Evolutionary conservation across 2,888 invertebrate genomes (phyloP).

Genomic region (Limenitis camilla): DNA sequence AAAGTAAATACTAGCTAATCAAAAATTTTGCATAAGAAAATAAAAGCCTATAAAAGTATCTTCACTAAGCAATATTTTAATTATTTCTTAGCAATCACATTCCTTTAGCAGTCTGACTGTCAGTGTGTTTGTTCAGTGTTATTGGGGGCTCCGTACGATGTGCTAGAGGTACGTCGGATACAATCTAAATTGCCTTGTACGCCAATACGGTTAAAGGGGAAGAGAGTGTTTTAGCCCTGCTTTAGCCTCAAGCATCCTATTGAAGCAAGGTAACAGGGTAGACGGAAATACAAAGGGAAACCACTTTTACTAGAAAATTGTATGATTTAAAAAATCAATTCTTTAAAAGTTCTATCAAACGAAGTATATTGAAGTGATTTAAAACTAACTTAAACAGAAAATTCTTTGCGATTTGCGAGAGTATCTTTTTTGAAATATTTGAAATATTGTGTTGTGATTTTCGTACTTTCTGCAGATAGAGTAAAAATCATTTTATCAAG

Average conservation of each 20-base stretch:
- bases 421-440: too few species aligned
- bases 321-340: too few species aligned
- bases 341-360: neutral
- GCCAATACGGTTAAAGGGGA: conserved; percentile 7
- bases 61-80: neutral
- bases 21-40: neutral
- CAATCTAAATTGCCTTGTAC: conserved; percentile 21
- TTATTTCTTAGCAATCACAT: conserved; percentile 1
- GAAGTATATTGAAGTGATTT: too few species aligned
- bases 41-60: neutral
- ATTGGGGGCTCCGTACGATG: conserved; percentile 14
- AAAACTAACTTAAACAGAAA: too few species aligned
- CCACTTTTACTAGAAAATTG: neutral
- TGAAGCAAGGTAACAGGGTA: conserved; percentile 9
- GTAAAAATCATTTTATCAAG: too few species aligned
- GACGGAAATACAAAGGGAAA: conserved; percentile 1
- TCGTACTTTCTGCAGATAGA: too few species aligned
- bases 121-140: conserved; percentile 14
- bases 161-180: conserved; percentile 16
- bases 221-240: conserved; percentile 11
- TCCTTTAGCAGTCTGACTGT: conserved; percentile 1
- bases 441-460: too few species aligned
- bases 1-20: too few species aligned
- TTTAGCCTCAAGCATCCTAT: conserved; percentile 11
- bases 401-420: too few species aligned